Evolutionary conservation across 2,797 vertebrate species (phyloP), one percentile per base, ranked within the genome.

Genomic region (Macroramphosus scolopax): DNA sequence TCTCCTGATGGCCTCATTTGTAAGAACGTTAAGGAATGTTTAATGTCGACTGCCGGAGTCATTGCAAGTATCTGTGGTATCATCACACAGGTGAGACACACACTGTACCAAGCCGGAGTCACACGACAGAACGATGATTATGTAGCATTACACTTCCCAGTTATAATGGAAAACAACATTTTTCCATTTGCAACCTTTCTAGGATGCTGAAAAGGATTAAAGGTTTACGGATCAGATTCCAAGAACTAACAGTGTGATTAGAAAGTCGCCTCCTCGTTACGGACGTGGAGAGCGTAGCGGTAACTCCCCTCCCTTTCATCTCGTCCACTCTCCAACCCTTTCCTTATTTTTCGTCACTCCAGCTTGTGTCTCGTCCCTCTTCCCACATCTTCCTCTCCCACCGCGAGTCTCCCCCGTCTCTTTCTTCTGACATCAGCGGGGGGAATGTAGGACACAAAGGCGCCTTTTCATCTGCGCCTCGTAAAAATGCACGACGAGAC

Each of bases 401-500:
- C 43, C 29, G 5, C 22, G 45, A 20, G 15, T 63, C 43, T 51
- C 35, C 6, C 20, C 32, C 31, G 18, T 46, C 43, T 36, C 17
- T 50, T 52, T 51, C 48, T 39, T 44, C 8, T 16, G n/a, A 30
- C 61, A 76, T 77, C 64, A 62, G 68, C 41, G 51, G 45, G n/a
- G 29, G 51, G 51, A 80, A 76, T 68, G 50, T 53, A 30, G 52
- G 35, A 58, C 68, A 69, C 42, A 56, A 36, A 38, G 42, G 20
- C 56, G 73, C 29, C 55, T 74, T 76, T 88, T 83, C 67, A 83
- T 79, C 72, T 51, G 35, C 17, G 41, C 47, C 63, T 80, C n/a
- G 40, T 81, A 63, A 68, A 84, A 83, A 73, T 75, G 68, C 16
- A 32, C 5, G 20, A 72, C 56, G 62, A 71, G 73, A 48, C 73